Conservation (phyloP, 1,140 invertebrate species). For the Hyphantria cunea region DNA sequence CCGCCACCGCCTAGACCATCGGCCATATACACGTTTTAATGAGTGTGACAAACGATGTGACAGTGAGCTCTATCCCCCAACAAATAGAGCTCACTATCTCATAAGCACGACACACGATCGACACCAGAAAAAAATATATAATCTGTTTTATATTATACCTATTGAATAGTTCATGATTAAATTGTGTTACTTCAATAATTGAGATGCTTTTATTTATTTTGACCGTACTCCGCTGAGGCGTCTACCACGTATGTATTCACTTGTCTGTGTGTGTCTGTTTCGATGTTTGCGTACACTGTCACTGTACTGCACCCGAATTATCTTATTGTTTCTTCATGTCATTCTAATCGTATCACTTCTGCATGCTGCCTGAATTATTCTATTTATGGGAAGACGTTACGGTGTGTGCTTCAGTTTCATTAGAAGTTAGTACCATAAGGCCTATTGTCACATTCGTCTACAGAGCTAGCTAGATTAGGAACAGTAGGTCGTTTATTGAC, state of each 20-base stretch:
- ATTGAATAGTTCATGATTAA: conserved; percentile 80
- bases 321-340: conserved; percentile 58
- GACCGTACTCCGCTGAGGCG: conserved; percentile 79
- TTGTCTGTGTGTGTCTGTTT: conserved; percentile 80
- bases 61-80: conserved; percentile 60
- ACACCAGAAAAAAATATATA: conserved; percentile 75
- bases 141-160: conserved; percentile 80
- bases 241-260: conserved; percentile 80
- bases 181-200: conserved; percentile 81
- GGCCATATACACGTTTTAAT: conserved; percentile 68
- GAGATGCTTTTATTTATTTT: conserved; percentile 81
- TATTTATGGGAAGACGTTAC: conserved; percentile 33
- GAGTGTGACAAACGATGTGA: conserved; percentile 73
- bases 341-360: conserved; percentile 64
- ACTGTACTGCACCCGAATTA: conserved; percentile 69
- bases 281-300: conserved; percentile 78
- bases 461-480: conserved; percentile 16
- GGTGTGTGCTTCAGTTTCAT: conserved; percentile 26
- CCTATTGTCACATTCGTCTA: conserved; percentile 12
- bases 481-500: conserved; percentile 2
- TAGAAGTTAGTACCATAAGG: conserved; percentile 5
- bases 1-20: conserved; percentile 73
- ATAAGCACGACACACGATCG: conserved; percentile 75
- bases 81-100: conserved; percentile 68
- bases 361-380: conserved; percentile 66